These are phyloP conservation scores for Chiloscyllium plagiosum DNA, from an alignment of 2,113 vertebrate genomes.

Conservation along the genomic window DNA sequence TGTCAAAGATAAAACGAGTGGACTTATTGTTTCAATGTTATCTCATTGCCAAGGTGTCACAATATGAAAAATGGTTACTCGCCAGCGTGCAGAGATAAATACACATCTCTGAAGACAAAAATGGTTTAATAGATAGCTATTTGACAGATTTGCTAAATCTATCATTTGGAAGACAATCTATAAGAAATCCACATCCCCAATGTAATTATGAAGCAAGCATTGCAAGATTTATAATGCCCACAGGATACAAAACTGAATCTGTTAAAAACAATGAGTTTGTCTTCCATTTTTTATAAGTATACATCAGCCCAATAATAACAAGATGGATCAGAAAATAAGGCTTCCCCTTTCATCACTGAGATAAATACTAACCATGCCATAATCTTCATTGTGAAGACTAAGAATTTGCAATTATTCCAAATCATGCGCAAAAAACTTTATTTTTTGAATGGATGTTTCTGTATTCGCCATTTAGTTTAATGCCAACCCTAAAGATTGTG, in stretches of 20 bases:
- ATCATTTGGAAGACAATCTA: neutral
- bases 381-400: neutral
- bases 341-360: neutral
- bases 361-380: neutral
- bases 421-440: too few relatives aligned
- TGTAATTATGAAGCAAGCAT: neutral
- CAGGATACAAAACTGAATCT: neutral
- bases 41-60: neutral
- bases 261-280: neutral
- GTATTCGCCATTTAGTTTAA: neutral
- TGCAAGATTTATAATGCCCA: neutral
- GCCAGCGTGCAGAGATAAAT: neutral
- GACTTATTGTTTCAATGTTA: neutral
- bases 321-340: neutral
- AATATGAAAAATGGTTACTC: neutral
- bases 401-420: neutral
- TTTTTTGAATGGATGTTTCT: neutral
- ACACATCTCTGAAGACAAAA: neutral
- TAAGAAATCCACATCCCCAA: neutral
- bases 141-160: neutral
- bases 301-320: neutral
- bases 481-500: neutral
- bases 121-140: neutral
- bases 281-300: neutral
- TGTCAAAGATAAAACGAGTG: slow-evolving; percentile 6